These are phyloP conservation scores for Autographa pulchrina DNA, from an alignment of 2,888 invertebrate species.

Conservation along the genomic window DNA sequence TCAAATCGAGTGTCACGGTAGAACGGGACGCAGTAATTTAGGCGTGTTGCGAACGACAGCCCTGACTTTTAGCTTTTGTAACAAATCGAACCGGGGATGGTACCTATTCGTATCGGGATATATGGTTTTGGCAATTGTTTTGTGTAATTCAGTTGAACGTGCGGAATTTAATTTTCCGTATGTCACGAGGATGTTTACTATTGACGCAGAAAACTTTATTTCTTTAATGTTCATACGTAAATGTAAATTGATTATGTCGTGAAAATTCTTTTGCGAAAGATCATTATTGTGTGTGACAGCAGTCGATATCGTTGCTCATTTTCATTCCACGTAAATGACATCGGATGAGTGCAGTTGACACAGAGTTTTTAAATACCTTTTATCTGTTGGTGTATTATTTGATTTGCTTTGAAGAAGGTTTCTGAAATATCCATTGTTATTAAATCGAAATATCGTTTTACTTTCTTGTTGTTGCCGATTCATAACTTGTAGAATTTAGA, in stretches of 20 bases:
- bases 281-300: conserved; percentile 41
- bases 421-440: no score
- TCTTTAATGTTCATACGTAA: neutral
- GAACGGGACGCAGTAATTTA: conserved; percentile 68
- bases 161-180: conserved; percentile 52
- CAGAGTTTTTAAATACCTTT: neutral
- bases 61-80: conserved; percentile 57
- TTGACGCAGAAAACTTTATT: conserved; percentile 13
- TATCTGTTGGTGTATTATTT: no score
- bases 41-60: conserved; percentile 56
- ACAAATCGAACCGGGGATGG: conserved; percentile 53
- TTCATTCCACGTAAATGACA: conserved; percentile 43
- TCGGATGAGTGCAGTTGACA: conserved; percentile 38
- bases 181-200: conserved; percentile 34
- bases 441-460: no score
- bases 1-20: conserved; percentile 65
- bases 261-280: conserved; percentile 7
- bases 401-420: no score
- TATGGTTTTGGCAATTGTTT: conserved; percentile 58
- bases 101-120: conserved; percentile 45
- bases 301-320: conserved; percentile 51
- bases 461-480: no score
- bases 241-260: neutral
- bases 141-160: conserved; percentile 48
- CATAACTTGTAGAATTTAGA: no score